Percentiles rank a stretch among this genome's conserved stretches.
These are phyloP conservation scores for Ptychobarbus kaznakovi DNA, from an alignment of 2,797 vertebrate species.

Conservation along the genomic window DNA sequence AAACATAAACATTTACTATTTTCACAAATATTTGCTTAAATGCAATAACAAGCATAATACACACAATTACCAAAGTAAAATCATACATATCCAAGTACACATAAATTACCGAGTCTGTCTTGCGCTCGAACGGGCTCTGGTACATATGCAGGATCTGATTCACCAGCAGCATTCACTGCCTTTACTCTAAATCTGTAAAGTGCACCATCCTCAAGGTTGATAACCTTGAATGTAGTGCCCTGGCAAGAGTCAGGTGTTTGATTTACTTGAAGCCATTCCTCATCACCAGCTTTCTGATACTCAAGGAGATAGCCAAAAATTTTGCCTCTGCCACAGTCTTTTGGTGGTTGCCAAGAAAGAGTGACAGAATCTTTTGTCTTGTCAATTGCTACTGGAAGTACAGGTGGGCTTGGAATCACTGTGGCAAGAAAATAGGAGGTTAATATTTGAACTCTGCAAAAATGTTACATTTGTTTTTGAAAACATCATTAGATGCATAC, in stretches of 20 bases:
- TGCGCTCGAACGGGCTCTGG: slow-evolving; percentile 89
- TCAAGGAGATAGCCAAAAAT: slow-evolving; percentile 97
- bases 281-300: slow-evolving; percentile 93
- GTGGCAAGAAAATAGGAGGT: slow-evolving; percentile 23
- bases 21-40: neutral
- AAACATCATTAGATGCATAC: slow-evolving; percentile 72
- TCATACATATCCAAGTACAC: neutral
- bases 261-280: slow-evolving; percentile 94
- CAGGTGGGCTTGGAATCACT: slow-evolving; percentile 93
- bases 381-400: slow-evolving; percentile 86
- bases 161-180: slow-evolving; percentile 94
- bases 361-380: slow-evolving; percentile 93
- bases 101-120: slow-evolving; percentile 90
- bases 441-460: neutral
- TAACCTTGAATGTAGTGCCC: slow-evolving; percentile 91
- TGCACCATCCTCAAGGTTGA: slow-evolving; percentile 85
- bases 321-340: slow-evolving; percentile 91
- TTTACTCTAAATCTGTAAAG: slow-evolving; percentile 92
- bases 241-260: slow-evolving; percentile 95
- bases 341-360: slow-evolving; percentile 91
- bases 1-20: slow-evolving; percentile 6
- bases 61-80: neutral
- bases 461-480: neutral
- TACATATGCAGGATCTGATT: slow-evolving; percentile 90
- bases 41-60: neutral